A percentile compares a stretch with the other conserved stretches of the same genome.
Conservation (phyloP, 2,888 invertebrate genomes). For the Sericinus montela region DNA sequence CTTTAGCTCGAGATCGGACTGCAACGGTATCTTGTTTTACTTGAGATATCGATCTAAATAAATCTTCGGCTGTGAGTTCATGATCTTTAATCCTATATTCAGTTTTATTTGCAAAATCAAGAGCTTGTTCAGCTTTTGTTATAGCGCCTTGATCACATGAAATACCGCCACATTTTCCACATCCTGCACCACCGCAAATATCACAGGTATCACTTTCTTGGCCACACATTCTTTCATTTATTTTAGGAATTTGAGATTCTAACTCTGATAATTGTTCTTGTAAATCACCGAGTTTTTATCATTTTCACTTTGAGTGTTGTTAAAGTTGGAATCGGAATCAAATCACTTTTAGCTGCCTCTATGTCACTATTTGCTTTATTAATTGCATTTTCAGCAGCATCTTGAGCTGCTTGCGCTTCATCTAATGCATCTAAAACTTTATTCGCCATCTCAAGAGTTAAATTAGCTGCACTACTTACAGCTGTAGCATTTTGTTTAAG, state of each 20-base stretch:
- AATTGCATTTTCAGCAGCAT: conserved; percentile 89
- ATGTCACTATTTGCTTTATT: conserved; percentile 90
- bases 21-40: conserved; percentile 87
- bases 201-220: conserved; percentile 90
- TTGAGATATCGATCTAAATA: conserved; percentile 86
- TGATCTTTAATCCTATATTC: conserved; percentile 88
- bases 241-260: conserved; percentile 86
- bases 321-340: conserved; percentile 88
- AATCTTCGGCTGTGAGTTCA: conserved; percentile 89
- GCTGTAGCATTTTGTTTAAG: conserved; percentile 85
- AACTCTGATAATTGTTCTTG: conserved; percentile 83
- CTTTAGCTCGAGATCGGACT: conserved; percentile 85
- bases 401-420: conserved; percentile 90
- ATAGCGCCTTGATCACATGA: conserved; percentile 94
- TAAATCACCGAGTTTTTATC: conserved; percentile 84
- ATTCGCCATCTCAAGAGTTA: conserved; percentile 84
- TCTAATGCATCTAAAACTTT: conserved; percentile 88
- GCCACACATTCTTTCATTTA: conserved; percentile 94
- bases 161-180: conserved; percentile 94
- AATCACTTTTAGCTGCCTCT: conserved; percentile 85
- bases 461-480: conserved; percentile 83
- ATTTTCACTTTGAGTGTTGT: conserved; percentile 86
- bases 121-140: conserved; percentile 92
- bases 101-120: conserved; percentile 92
- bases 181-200: conserved; percentile 98